Evolutionary conservation across 2,113 vertebrate species (phyloP).

Genomic region (Phocoena phocoena): DNA sequence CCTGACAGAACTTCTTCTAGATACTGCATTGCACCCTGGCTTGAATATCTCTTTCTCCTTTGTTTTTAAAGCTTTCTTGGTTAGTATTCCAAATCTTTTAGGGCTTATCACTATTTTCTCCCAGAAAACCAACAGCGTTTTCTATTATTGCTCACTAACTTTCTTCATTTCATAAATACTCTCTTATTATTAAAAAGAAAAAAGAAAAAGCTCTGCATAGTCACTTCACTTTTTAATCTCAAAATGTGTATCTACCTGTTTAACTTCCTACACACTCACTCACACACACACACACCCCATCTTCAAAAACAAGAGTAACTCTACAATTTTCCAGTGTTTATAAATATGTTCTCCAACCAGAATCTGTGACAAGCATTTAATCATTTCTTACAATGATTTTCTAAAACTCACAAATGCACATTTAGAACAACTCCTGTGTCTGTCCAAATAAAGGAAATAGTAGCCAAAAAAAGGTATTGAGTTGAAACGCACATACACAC

Average conservation of each 20-base stretch:
- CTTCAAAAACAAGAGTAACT: background rate
- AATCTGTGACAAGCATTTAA: conserved; percentile 28
- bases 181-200: background rate
- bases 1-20: background rate
- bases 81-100: background rate
- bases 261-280: background rate
- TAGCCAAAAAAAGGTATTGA: background rate
- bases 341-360: background rate
- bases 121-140: background rate
- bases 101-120: background rate
- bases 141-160: background rate
- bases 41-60: background rate
- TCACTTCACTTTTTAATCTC: background rate
- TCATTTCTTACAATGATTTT: conserved; percentile 35
- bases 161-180: background rate
- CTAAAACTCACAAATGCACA: background rate
- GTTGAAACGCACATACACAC: background rate
- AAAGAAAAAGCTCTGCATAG: background rate
- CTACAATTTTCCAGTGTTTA: conserved; percentile 12
- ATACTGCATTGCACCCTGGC: background rate
- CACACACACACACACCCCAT: background rate
- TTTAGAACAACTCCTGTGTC: background rate
- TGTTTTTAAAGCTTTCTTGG: background rate
- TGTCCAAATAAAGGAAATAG: background rate
- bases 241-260: background rate